Base-by-base conservation (phyloP, 2,113 vertebrate species). In the Vidua chalybeata region DNA sequence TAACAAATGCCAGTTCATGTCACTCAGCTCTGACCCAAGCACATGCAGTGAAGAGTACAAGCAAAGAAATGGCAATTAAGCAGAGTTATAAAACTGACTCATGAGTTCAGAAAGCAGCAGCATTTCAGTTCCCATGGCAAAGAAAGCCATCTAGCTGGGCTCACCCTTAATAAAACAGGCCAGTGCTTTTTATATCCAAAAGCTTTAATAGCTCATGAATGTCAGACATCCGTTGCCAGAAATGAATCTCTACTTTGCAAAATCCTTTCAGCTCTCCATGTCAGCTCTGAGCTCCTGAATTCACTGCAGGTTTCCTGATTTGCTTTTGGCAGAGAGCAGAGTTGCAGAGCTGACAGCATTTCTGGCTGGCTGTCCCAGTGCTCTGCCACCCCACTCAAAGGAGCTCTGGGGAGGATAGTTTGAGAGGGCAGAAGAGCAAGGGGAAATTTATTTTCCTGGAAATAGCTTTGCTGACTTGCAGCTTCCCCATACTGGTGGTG, bases 311-410 rank as follows among this genome's bases (percentile, higher is more conserved):
- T 62, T 93, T 94, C 59, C 82, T 68, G 56, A 39, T 58, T 71
- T 49, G 45, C 45, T 75, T 76, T 19, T 6, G 5, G 48, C 2
- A 3, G 54, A 35, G 26, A 63, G n/a, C 19, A 28, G 62, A 77
- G 33, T 52, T 2, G 1, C 52, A 64, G 59, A 73, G 43, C 43
- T 84, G 84, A 13, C 72, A 39, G 71, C 3, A 0, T 17, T 72
- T 13, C 64, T 62, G 71, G 49, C 58, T 6, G 5, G 3, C 46
- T 61, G 85, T 21, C 67, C 22, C 3, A 0, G 13, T 1, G 4
- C 37, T 55, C 68, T 2, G 2, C 27, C 31, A 79, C 20, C 13
- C n/a, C 0, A 0, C 28, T 35, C 0, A 0, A 55, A 54, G 41
- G 51, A 83, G n/a, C 0, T 1, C 67, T 61, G 24, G 18, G 48